Base-by-base conservation (phyloP, 2,113 vertebrate genomes). In the Drymodes brunneopygia region DNA sequence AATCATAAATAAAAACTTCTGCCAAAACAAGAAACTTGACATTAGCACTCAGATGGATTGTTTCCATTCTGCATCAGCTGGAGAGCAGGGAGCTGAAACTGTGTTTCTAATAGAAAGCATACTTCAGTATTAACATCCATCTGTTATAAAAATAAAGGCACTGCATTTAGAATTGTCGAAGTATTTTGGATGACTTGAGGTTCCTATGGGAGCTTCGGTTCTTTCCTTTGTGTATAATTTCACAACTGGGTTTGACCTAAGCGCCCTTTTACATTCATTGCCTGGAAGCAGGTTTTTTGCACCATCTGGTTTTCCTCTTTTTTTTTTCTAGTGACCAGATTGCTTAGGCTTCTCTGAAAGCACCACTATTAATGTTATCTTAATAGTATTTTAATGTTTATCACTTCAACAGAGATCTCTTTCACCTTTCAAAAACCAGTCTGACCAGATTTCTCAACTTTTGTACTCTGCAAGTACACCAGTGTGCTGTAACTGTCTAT, bases 1-100 rank as follows among this genome's bases (percentile, higher is more conserved):
- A 79, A 60, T 48, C 16, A 15, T 95, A 96, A 94, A 96, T 94
- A 92, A 94, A 94, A 95, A 75, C 93, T 95, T 71, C 69, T 96
- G 91, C 94, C 61, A 92, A 79, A 95, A 92, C 60, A 90, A 94
- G 91, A 67, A 84, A 85, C 40, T 74, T 84, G 80, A 92, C 18
- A 9, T 86, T 67, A 81, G 72, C 2, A 29, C 36, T 47, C 29
- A 70, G 36, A 94, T 82, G 57, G 83, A 84, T 94, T 90, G 65
- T 87, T 94, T 81, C 86, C 95, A 95, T 92, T 54, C 73, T 91
- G 69, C 56, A 88, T 92, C 81, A 81, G 77, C 73, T 91, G 81
- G 89, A 75, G 27, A 92, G 51, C 16, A 33, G 38, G 69, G 73
- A 84, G 51, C 28, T 74, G 83, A 73, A 86, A 73, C 36, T 44